These are phyloP conservation scores for Galleria mellonella DNA, from an alignment of 1,140 invertebrate genomes.

Conservation along the genomic window DNA sequence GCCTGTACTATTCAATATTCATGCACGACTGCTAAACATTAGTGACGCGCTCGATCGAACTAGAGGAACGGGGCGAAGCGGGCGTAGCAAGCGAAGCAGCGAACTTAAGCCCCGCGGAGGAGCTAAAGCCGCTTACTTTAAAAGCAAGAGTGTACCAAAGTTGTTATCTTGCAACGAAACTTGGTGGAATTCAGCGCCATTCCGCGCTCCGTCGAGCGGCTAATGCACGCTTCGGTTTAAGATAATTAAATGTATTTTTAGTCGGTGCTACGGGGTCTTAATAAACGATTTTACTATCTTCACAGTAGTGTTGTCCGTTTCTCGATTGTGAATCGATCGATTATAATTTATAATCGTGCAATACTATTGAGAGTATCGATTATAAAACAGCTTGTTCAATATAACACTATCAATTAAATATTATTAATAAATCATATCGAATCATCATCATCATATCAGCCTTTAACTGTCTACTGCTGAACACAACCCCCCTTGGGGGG, in stretches of 20 bases:
- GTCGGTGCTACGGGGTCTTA: slow-evolving; percentile 1
- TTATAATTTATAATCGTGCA: too few species aligned
- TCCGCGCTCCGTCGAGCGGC: slow-evolving; percentile 2
- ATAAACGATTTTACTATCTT: slow-evolving; percentile 5
- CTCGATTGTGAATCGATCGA: too few species aligned
- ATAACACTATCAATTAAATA: too few species aligned
- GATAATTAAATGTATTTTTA: slow-evolving; percentile 6
- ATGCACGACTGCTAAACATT: background rate
- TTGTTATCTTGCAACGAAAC: background rate
- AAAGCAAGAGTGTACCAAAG: background rate
- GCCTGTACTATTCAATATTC: too few species aligned
- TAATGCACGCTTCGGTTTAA: slow-evolving; percentile 1
- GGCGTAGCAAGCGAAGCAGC: background rate
- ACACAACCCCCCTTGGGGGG: too few species aligned
- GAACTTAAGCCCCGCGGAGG: background rate
- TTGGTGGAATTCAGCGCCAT: background rate
- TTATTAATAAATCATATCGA: too few species aligned
- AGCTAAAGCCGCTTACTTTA: slow-evolving; percentile 4
- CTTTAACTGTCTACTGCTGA: too few species aligned
- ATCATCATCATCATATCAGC: too few species aligned
- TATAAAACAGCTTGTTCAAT: too few species aligned
- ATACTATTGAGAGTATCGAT: too few species aligned
- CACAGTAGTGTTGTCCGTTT: too few species aligned
- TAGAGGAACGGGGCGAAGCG: background rate
- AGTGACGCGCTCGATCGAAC: background rate